phyloP scores from a whole-genome alignment of 1,140 invertebrate genomes.

The Triops cancriformis region DNA sequence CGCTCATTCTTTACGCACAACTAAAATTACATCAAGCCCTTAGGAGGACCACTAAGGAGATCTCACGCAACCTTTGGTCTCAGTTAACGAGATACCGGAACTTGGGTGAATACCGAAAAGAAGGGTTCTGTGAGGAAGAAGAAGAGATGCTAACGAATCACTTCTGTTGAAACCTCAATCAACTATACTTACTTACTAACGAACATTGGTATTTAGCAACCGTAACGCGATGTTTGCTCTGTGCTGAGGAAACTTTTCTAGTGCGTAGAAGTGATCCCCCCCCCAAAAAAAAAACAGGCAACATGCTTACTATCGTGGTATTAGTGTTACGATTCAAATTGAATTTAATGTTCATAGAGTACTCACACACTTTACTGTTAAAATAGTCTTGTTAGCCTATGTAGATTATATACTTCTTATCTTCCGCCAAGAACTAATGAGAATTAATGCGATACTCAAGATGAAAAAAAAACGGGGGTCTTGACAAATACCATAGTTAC shows the following conservation, averaged over 20 bases:
- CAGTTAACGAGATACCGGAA: neutral
- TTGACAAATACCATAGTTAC: neutral
- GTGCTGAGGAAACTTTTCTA: neutral
- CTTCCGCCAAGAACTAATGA: too few species aligned
- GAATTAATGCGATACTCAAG: too few species aligned
- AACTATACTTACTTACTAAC: neutral
- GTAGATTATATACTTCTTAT: too few species aligned
- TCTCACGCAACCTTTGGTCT: neutral
- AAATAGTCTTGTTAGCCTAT: too few species aligned
- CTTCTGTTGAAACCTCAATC: conserved; percentile 4
- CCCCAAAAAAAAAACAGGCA: too few species aligned
- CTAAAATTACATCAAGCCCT: neutral
- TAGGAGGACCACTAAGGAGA: neutral
- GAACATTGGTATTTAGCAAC: neutral
- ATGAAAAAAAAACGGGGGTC: too few species aligned
- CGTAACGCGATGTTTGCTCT: neutral
- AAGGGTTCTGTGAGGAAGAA: neutral
- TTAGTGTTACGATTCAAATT: too few species aligned
- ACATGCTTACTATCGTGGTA: too few species aligned
- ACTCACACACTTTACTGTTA: too few species aligned
- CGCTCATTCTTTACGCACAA: neutral
- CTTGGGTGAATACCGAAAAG: neutral
- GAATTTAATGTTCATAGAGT: too few species aligned
- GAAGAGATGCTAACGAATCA: neutral
- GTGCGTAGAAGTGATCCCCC: too few species aligned